Conservation (phyloP, 2,888 invertebrate species). For the Callosobruchus maculatus region DNA sequence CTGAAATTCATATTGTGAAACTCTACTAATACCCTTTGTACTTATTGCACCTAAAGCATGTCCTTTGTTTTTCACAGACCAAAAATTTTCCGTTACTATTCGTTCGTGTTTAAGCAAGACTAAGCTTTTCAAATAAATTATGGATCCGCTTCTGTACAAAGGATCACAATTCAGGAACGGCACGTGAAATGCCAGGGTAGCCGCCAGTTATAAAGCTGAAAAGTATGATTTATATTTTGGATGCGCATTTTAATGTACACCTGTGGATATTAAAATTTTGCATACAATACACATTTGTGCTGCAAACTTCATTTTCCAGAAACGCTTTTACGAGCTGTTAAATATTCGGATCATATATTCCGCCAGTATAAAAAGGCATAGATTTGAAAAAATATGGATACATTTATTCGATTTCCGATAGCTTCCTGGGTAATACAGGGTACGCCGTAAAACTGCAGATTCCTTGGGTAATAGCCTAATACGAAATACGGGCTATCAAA, state of each 20-base stretch:
- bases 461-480: too few species aligned
- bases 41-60: too few species aligned
- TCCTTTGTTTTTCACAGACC: too few species aligned
- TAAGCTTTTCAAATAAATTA: not conserved
- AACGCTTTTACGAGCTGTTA: not conserved
- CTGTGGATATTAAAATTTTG: not conserved
- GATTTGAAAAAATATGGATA: too few species aligned
- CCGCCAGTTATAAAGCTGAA: not conserved
- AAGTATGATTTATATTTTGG: not conserved
- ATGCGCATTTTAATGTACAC: not conserved
- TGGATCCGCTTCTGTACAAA: not conserved
- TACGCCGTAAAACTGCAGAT: too few species aligned
- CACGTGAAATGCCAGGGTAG: not conserved
- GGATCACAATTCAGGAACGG: not conserved
- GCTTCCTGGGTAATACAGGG: too few species aligned
- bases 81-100: too few species aligned
- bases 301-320: not conserved
- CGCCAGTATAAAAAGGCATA: not conserved
- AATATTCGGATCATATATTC: not conserved
- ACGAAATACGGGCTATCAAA: too few species aligned
- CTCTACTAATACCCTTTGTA: too few species aligned
- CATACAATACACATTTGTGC: not conserved
- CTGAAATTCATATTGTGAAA: too few species aligned
- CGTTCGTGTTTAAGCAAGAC: too few species aligned
- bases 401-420: too few species aligned